Evolutionary conservation across 2,113 vertebrate genomes (phyloP), one percentile per base, ranked within the genome.

Genomic region (Casuarius casuarius): DNA sequence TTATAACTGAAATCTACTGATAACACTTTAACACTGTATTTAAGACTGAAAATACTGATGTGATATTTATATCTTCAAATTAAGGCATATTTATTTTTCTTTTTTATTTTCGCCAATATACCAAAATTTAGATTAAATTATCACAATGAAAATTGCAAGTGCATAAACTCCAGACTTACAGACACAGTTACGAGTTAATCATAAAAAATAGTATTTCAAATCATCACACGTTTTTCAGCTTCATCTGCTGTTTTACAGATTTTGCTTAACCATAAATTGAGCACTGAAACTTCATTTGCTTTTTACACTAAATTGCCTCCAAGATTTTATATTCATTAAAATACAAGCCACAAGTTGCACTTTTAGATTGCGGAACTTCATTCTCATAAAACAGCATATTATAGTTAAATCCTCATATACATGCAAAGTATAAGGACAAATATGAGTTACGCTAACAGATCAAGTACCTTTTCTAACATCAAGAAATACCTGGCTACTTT

Each of bases 221-320:
- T 84, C 91, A 89, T 94, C 77, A 79, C 40, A 87, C 18, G 2
- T 93, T 96, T 95, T 95, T 96, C 96, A 96, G 87, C 92, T 94
- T 95, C 87, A 96, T 78, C 90, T 94, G 87, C 77, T 94, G 75
- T 87, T 90, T 75, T 72, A 84, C 79, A 96, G 73, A 95, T 93
- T 96, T 94, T 97, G 92, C 91, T 97, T 97, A 94, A 95, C 87
- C 84, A 87, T 88, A 95, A 96, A 94, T 70, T 95, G 92, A 90
- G 52, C 1, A 0, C 70, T 68, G 85, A 80, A 95, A 96, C 90
- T 93, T 96, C 94, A 94, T 96, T 94, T 95, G 93, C 90, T 93
- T 95, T 94, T 96, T 93, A 96, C 80, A 89, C 85, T 94, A 95
- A 95, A 95, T 92, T 95, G 93, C 79, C 71, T 92, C 72, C 42